Conservation (phyloP, 1,140 invertebrate species). For the Marisa cornuarietis region DNA sequence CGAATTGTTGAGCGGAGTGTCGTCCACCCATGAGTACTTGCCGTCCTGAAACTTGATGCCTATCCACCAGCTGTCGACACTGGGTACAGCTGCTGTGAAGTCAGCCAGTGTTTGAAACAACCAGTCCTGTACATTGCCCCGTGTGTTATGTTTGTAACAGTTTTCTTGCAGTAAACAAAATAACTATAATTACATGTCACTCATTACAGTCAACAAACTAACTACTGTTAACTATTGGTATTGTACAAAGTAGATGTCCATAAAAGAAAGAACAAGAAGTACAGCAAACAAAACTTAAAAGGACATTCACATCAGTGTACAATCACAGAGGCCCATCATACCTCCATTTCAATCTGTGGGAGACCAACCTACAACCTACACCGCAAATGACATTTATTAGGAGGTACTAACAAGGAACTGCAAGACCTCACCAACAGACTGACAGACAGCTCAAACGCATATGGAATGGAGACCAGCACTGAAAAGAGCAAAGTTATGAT, state of each 20-base stretch:
- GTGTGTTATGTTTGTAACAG: background rate
- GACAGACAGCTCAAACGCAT: too few relatives aligned
- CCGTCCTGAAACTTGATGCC: background rate
- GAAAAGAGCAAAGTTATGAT: too few relatives aligned
- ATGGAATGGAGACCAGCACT: too few relatives aligned
- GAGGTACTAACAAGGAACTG: too few relatives aligned
- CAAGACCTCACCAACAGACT: too few relatives aligned
- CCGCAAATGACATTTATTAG: too few relatives aligned
- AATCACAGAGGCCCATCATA: too few relatives aligned
- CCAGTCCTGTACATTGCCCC: background rate
- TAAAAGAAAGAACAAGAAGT: background rate
- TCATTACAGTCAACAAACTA: background rate
- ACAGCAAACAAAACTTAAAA: too few relatives aligned
- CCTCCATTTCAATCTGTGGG: too few relatives aligned
- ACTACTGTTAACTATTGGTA: background rate
- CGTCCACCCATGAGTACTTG: background rate
- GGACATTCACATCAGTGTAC: too few relatives aligned
- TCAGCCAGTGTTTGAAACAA: background rate
- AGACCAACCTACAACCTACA: too few relatives aligned
- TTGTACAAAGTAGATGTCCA: background rate
- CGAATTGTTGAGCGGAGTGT: background rate
- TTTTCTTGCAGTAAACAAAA: background rate
- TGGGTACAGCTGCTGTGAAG: background rate
- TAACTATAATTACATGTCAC: background rate
- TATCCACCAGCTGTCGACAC: background rate